A percentile compares a stretch with the other conserved stretches of the same genome.
These are phyloP conservation scores for Calyptomena viridis DNA, from an alignment of 2,113 vertebrate genomes.

Conservation along the genomic window DNA sequence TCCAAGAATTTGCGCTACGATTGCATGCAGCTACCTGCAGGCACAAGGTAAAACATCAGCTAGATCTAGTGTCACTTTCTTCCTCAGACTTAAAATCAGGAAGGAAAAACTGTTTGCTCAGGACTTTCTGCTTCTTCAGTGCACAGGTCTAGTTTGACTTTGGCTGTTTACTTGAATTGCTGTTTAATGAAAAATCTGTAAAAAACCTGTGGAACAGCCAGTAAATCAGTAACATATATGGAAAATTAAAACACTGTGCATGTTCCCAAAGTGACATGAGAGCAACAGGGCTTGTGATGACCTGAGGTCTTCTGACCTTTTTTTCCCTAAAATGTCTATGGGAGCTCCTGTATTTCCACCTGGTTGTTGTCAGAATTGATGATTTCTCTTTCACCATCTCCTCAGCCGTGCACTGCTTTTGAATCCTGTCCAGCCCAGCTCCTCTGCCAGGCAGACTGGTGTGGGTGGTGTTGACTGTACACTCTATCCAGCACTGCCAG, in stretches of 20 bases:
- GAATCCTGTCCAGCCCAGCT: slow-evolving; percentile 4
- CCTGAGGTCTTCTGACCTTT: not conserved
- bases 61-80: not conserved
- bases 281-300: not conserved
- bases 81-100: not conserved
- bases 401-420: not conserved
- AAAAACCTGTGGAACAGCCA: not conserved
- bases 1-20: not conserved
- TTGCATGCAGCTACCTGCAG: not conserved
- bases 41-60: not conserved
- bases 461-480: slow-evolving; percentile 30
- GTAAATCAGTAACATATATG: not conserved
- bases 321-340: not conserved
- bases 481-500: not conserved
- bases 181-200: slow-evolving; percentile 28
- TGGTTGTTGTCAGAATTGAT: not conserved
- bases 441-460: slow-evolving; percentile 35
- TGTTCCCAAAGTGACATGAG: not conserved
- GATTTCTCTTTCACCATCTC: not conserved
- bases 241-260: not conserved
- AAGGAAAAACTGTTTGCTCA: not conserved
- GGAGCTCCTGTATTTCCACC: not conserved
- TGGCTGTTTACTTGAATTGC: slow-evolving; percentile 11
- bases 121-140: not conserved
- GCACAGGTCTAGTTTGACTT: not conserved